Conservation (phyloP, 1,140 invertebrate species). For the Globodera ellingtonae region DNA sequence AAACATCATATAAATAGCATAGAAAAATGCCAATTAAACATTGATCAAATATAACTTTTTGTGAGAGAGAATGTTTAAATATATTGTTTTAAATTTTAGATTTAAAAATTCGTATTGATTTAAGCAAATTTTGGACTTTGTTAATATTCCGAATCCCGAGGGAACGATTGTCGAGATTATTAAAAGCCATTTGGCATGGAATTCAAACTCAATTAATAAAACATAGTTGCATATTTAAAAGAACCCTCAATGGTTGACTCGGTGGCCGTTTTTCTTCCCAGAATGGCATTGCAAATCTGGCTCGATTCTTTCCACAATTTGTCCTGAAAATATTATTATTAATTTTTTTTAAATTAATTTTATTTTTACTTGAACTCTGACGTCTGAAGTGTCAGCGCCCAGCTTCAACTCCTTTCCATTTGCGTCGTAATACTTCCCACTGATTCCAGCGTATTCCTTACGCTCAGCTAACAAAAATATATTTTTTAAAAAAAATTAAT, state of each 20-base stretch:
- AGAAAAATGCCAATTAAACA: too few species aligned
- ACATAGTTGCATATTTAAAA: background rate
- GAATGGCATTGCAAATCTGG: slow-evolving; percentile 9
- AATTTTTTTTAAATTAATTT: background rate
- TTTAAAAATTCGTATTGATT: too few species aligned
- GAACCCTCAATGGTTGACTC: background rate
- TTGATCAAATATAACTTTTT: too few species aligned
- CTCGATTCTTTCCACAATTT: slow-evolving; percentile 17
- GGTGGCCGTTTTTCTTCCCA: background rate
- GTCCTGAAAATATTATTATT: slow-evolving; percentile 2
- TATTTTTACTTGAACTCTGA: slow-evolving; percentile 38
- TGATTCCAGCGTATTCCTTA: slow-evolving; percentile 27
- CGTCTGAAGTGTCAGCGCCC: slow-evolving; percentile 39
- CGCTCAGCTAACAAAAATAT: slow-evolving; percentile 11
- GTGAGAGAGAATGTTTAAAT: too few species aligned
- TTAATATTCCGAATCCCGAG: too few species aligned
- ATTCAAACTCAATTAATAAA: background rate
- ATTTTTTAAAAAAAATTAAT: background rate
- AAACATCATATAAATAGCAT: too few species aligned
- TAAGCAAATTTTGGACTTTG: too few species aligned
- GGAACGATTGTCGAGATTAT: too few species aligned
- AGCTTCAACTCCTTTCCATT: slow-evolving; percentile 46
- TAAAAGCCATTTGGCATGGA: too few species aligned
- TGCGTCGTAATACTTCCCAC: slow-evolving; percentile 52
- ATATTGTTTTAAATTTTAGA: too few species aligned